Conservation (phyloP, 2,797 vertebrate species). For the Sebastes vulpes region DNA sequence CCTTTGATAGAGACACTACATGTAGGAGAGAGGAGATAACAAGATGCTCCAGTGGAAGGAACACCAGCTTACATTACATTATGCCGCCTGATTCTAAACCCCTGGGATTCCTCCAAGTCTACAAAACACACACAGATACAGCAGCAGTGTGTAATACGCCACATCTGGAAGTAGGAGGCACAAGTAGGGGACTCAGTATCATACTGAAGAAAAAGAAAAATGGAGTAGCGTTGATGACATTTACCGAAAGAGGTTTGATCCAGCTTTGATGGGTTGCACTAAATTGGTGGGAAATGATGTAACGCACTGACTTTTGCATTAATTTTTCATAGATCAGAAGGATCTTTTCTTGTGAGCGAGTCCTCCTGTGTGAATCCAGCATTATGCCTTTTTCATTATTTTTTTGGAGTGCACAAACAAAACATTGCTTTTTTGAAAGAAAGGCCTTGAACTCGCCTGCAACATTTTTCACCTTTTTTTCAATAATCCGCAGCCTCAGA, state of each 20-base stretch:
- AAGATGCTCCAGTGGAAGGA: slow-evolving; percentile 60
- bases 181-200: background rate
- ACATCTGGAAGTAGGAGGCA: slow-evolving; percentile 24
- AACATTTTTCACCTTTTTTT: background rate
- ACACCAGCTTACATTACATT: slow-evolving; percentile 62
- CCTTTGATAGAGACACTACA: slow-evolving; percentile 74
- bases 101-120: slow-evolving; percentile 44
- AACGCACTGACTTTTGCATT: slow-evolving; percentile 17
- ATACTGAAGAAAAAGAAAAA: slow-evolving; percentile 8
- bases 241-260: slow-evolving; percentile 9
- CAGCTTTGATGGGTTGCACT: slow-evolving; percentile 48
- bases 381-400: slow-evolving; percentile 7
- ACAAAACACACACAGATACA: slow-evolving; percentile 43
- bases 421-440: slow-evolving; percentile 1
- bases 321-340: slow-evolving; percentile 34
- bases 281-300: slow-evolving; percentile 36
- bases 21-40: slow-evolving; percentile 64
- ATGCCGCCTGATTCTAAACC: slow-evolving; percentile 48
- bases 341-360: slow-evolving; percentile 7
- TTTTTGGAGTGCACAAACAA: background rate
- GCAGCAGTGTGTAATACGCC: background rate
- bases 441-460: background rate
- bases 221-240: slow-evolving; percentile 23
- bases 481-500: slow-evolving; percentile 5
- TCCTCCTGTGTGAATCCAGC: background rate